Conservation (phyloP, 2,888 invertebrate species). For the Myopa tessellatipennis region DNA sequence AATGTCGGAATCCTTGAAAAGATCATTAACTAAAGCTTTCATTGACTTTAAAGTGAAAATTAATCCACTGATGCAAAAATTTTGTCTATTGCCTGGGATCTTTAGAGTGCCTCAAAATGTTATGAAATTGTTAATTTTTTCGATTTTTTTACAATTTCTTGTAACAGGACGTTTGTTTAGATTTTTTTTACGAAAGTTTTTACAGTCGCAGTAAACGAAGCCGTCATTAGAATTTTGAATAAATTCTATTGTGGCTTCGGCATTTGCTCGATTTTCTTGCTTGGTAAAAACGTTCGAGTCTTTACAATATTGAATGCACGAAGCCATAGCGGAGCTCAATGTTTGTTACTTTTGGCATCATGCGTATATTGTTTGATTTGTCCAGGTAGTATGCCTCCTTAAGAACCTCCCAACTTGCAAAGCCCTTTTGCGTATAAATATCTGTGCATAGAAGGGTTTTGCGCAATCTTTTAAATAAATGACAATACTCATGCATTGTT, state of each 20-base stretch:
- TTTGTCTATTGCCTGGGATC: neutral
- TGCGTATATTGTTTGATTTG: neutral
- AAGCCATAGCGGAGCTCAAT: neutral
- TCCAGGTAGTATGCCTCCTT: neutral
- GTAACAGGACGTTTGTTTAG: neutral
- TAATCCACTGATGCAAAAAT: neutral
- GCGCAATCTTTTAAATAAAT: neutral
- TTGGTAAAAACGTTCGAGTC: neutral
- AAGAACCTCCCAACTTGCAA: neutral
- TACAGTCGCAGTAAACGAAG: neutral
- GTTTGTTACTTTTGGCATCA: conserved; percentile 1
- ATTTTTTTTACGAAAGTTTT: neutral
- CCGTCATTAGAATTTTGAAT: neutral
- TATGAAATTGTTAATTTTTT: neutral
- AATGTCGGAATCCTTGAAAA: no score
- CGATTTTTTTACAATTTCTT: conserved; percentile 3
- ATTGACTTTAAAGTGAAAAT: no score
- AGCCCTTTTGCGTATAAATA: neutral
- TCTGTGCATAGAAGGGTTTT: neutral
- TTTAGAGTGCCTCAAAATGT: neutral
- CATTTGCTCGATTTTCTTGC: conserved; percentile 11
- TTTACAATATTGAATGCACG: neutral
- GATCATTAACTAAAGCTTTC: no score
- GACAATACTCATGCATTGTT: conserved; percentile 15
- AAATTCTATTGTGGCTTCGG: neutral